Conservation (phyloP, 2,888 invertebrate species). For the Pandemis corylana region DNA sequence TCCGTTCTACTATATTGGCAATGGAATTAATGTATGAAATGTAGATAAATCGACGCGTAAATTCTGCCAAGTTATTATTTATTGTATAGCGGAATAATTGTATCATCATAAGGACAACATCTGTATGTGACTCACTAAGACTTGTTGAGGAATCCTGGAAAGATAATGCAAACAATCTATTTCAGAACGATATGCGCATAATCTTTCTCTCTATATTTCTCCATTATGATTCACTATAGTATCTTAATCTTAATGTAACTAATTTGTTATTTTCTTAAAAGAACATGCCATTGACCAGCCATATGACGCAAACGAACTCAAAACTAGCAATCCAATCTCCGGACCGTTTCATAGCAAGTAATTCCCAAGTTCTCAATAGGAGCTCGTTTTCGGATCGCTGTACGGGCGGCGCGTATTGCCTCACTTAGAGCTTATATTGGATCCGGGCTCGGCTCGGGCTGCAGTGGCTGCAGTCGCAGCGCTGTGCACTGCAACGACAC, state of each 20-base stretch:
- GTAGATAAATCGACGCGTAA: not conserved
- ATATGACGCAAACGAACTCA: not conserved
- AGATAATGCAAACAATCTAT: too few relatives aligned
- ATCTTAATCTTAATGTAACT: too few relatives aligned
- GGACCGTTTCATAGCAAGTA: conserved; percentile 16
- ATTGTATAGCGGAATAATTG: too few relatives aligned
- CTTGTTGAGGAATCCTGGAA: too few relatives aligned
- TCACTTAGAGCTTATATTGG: conserved; percentile 21
- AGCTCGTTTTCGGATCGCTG: conserved; percentile 5
- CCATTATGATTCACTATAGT: too few relatives aligned
- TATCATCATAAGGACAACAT: too few relatives aligned
- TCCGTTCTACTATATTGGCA: not conserved
- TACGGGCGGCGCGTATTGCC: not conserved
- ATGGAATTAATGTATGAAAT: not conserved
- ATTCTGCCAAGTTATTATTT: not conserved
- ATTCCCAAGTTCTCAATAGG: conserved; percentile 18
- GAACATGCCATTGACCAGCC: not conserved
- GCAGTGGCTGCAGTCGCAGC: not conserved
- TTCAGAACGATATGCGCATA: too few relatives aligned
- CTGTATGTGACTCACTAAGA: too few relatives aligned
- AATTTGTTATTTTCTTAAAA: not conserved
- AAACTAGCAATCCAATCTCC: conserved; percentile 14
- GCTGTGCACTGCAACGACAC: not conserved
- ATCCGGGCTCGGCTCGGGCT: conserved; percentile 1
- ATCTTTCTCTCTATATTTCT: too few relatives aligned